phyloP scores from a whole-genome alignment of 2,888 invertebrate genomes.

The Liopterus haemorrhoidalis region DNA sequence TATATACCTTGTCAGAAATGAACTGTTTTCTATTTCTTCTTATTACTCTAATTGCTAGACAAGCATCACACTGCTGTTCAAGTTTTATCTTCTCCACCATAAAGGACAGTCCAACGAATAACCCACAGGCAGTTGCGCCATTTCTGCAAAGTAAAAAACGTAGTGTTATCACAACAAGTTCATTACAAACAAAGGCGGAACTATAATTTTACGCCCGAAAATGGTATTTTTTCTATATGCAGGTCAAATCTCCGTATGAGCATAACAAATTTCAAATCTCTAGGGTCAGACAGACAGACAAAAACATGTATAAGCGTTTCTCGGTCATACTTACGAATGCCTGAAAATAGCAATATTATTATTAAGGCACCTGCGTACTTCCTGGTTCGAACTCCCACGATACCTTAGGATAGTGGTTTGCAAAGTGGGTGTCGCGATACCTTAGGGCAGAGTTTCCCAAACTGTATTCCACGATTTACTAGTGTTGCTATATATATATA shows the following conservation, averaged over 20 bases:
- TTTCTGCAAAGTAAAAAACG: constrained; percentile 41
- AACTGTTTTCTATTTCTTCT: constrained; percentile 45
- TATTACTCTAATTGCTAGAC: constrained; percentile 46
- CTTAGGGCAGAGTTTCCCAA: no score
- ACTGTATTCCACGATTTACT: no score
- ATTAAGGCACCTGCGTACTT: no score
- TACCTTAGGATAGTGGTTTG: no score
- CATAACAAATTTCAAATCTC: constrained; percentile 6
- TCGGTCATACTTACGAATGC: no score
- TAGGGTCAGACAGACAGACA: not conserved
- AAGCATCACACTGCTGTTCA: constrained; percentile 49
- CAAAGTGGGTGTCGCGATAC: no score
- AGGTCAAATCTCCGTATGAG: not conserved
- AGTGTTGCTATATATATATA: no score
- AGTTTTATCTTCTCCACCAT: constrained; percentile 48
- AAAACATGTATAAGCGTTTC: constrained; percentile 2
- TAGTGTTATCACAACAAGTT: constrained; percentile 4
- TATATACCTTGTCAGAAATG: constrained; percentile 39
- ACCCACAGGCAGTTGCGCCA: constrained; percentile 46
- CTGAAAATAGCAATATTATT: no score
- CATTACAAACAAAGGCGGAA: not conserved
- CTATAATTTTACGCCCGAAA: constrained; percentile 1
- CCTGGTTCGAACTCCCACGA: no score
- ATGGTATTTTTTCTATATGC: not conserved
- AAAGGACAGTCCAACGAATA: constrained; percentile 46